phyloP scores from a whole-genome alignment of 2,113 vertebrate genomes.

The Pycnonotus jocosus region DNA sequence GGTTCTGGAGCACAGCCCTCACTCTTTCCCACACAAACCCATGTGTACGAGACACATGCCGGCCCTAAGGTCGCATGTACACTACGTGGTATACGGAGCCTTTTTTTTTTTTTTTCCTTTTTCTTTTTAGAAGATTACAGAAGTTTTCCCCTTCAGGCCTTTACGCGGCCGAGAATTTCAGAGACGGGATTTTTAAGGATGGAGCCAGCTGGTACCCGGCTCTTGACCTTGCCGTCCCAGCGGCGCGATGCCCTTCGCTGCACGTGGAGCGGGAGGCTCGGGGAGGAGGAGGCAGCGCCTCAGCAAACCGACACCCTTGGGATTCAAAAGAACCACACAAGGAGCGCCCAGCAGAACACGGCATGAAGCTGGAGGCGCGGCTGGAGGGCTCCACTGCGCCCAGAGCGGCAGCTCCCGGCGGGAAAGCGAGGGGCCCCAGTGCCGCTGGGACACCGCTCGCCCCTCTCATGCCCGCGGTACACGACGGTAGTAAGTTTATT shows the following conservation, averaged over 20 bases:
- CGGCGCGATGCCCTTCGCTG: fast-evolving
- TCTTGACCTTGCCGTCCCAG: background rate
- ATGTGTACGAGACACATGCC: fast-evolving
- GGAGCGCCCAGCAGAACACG: fast-evolving
- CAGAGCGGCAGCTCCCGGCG: background rate
- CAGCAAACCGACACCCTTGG: fast-evolving
- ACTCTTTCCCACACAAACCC: fast-evolving
- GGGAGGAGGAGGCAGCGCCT: background rate
- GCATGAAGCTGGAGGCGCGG: fast-evolving
- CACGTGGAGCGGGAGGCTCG: too few species aligned
- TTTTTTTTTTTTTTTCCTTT: too few species aligned
- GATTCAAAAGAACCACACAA: background rate
- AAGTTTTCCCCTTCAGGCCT: background rate
- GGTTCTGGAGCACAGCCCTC: background rate
- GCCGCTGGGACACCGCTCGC: fast-evolving
- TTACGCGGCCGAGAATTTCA: fast-evolving
- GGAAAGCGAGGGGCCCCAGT: too few species aligned
- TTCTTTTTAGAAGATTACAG: fast-evolving
- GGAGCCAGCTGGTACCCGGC: background rate
- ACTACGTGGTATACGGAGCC: background rate
- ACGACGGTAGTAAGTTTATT: fast-evolving
- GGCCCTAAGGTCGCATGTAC: fast-evolving
- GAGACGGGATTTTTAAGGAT: fast-evolving
- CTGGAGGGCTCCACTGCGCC: background rate
- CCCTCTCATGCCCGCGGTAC: background rate